Evolutionary conservation across 2,113 vertebrate species (phyloP).

Genomic region (Formicarius rufipectus): DNA sequence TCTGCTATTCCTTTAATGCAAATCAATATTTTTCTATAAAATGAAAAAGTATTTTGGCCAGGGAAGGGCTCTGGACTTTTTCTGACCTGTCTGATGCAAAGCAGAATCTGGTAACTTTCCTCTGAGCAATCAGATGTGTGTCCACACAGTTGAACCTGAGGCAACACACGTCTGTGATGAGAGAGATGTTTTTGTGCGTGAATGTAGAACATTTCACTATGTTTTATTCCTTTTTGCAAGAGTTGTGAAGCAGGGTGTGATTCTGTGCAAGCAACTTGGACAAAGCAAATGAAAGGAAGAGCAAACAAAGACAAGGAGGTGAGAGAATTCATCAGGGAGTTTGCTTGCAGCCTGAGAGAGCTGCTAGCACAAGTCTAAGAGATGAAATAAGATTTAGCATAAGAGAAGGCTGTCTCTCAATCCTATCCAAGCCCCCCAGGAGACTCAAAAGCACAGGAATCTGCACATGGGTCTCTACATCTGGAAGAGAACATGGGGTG

Average conservation of each 20-base stretch:
- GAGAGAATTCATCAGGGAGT: neutral
- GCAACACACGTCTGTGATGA: neutral
- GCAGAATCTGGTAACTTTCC: neutral
- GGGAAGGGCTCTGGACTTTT: neutral
- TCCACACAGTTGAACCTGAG: neutral
- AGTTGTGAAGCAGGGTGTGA: neutral
- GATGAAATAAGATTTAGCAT: neutral
- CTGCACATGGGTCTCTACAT: conserved; percentile 20
- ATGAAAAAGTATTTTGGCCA: neutral
- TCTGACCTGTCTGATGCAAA: neutral
- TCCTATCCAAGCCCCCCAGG: neutral
- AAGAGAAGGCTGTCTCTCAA: neutral
- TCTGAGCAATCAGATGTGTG: neutral
- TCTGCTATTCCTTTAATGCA: neutral
- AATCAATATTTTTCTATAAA: neutral
- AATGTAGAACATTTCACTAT: neutral
- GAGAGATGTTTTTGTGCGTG: neutral
- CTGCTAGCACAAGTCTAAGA: neutral
- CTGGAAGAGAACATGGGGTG: conserved; percentile 50
- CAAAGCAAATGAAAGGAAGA: conserved; percentile 20
- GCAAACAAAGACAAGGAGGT: neutral
- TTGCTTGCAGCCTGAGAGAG: neutral
- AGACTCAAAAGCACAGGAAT: conserved; percentile 18
- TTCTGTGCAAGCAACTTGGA: neutral
- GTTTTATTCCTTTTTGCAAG: neutral